Evolutionary conservation across 2,113 vertebrate species (phyloP), one percentile per base, ranked within the genome.

Genomic region (Chascanopsetta lugubris): DNA sequence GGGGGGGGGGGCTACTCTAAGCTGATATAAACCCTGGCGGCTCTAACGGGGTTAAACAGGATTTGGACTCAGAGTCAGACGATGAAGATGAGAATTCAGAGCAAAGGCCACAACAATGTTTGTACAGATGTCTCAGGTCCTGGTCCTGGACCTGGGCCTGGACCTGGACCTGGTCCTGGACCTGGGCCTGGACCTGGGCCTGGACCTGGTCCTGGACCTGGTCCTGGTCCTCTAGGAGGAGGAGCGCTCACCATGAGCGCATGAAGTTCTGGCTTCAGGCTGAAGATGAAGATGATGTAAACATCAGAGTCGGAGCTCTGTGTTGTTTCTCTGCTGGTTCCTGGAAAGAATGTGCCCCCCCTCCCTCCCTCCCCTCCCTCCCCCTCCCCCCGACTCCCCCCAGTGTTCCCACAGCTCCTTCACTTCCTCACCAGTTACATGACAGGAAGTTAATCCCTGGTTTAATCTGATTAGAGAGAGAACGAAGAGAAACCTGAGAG

Each of bases 81-180:
- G 15, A 22, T 12, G 22, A 65, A 30, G 64, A 64, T 27, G 38
- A 32, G 63, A 72, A 64, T 68, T 56, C 8, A 27, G 69, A 47
- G 22, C 1, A 2, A 60, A 61, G 48, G 70, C 58, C 49, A 76
- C 24, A 17, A 75, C 82, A 78, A 72, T 50, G 77, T 81, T 80
- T 85, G 18, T 26, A 83, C 82, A 85, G 87, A 87, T 85, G 83
- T 84, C 43, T 21, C 18, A 43, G 40, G 36, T 15, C 6, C 12
- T 3, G 36, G 1, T 4, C 15, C 6, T 12, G 36, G 15, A 15
- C 36, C 4, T 5, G 11, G 12, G 34, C 34, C 3, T 3, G 12
- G 4, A n/a, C 17, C 40, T 42, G 17, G n/a, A n/a, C 40, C n/a
- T 34, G 9, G 29, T 30, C 29, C 29, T n/a, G n/a, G n/a, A n/a